Conservation (phyloP, 2,888 invertebrate genomes). For the Athalia circularis region DNA sequence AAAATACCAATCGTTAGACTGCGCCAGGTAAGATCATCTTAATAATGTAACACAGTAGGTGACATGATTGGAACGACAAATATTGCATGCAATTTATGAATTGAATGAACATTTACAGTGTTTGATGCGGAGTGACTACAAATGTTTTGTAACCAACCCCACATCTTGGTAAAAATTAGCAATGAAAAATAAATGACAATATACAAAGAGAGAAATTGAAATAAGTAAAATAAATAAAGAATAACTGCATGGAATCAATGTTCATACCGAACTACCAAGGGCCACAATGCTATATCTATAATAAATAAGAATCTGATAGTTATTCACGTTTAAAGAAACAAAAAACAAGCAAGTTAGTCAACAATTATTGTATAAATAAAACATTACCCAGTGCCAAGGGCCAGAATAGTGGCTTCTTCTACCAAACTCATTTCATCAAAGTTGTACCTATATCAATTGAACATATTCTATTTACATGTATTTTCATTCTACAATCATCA, state of each 20-base stretch:
- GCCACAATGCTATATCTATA: constrained; percentile 15
- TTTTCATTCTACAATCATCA: constrained; percentile 5
- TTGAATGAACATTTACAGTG: neutral
- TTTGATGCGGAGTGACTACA: neutral
- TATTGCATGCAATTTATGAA: constrained; percentile 13
- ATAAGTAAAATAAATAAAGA: constrained; percentile 13
- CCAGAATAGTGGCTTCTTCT: constrained; percentile 71
- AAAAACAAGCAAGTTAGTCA: constrained; percentile 10
- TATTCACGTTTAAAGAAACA: constrained; percentile 20
- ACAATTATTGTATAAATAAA: constrained; percentile 47
- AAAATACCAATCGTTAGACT: constrained; percentile 6
- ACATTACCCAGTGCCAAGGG: constrained; percentile 71
- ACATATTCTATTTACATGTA: constrained; percentile 25
- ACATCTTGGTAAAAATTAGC: neutral
- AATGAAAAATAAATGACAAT: neutral
- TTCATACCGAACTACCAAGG: constrained; percentile 29
- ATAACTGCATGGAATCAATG: constrained; percentile 9
- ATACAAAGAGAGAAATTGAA: neutral
- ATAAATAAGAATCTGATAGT: constrained; percentile 6
- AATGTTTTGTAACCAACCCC: neutral
- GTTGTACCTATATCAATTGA: constrained; percentile 62
- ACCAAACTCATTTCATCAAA: constrained; percentile 70
- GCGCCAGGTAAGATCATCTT: neutral
- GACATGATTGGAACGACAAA: neutral
- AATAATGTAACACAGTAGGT: neutral